Evolutionary conservation across 2,113 vertebrate genomes (phyloP).

Genomic region (Clarias macrocephalus): DNA sequence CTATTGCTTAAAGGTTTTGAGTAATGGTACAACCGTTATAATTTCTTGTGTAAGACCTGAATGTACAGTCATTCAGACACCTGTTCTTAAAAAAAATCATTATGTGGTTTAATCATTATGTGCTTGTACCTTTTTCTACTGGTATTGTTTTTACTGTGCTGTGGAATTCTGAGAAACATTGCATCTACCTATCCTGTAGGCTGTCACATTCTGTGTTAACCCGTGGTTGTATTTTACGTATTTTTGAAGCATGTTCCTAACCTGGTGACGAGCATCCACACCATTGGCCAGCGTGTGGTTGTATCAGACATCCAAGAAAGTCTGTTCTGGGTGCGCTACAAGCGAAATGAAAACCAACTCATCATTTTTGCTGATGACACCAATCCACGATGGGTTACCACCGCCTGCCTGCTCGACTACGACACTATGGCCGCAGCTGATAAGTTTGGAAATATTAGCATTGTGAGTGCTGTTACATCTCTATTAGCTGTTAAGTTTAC

Average conservation of each 20-base stretch:
- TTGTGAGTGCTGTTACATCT: slow-evolving; percentile 65
- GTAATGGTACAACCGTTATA: background rate
- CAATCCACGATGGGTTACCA: slow-evolving; percentile 95
- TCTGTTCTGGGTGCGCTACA: slow-evolving; percentile 97
- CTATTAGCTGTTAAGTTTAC: background rate
- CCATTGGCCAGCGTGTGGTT: slow-evolving; percentile 92
- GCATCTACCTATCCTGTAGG: background rate
- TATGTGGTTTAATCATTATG: background rate
- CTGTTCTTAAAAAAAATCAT: background rate
- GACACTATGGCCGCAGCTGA: slow-evolving; percentile 95
- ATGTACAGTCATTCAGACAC: background rate
- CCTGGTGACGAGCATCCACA: slow-evolving; percentile 91
- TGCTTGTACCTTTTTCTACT: background rate
- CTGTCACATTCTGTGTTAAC: background rate
- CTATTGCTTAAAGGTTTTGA: background rate
- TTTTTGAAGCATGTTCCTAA: slow-evolving; percentile 89
- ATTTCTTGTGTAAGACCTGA: background rate
- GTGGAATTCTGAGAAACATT: background rate
- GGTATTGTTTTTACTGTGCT: background rate
- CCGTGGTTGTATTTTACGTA: background rate
- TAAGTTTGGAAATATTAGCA: slow-evolving; percentile 99
- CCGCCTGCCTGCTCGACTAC: slow-evolving; percentile 91
- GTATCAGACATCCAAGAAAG: slow-evolving; percentile 96
- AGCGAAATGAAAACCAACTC: slow-evolving; percentile 95
- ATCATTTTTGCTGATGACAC: slow-evolving; percentile 99